Conservation (phyloP, 2,113 vertebrate species). For the Suncus etruscus region DNA sequence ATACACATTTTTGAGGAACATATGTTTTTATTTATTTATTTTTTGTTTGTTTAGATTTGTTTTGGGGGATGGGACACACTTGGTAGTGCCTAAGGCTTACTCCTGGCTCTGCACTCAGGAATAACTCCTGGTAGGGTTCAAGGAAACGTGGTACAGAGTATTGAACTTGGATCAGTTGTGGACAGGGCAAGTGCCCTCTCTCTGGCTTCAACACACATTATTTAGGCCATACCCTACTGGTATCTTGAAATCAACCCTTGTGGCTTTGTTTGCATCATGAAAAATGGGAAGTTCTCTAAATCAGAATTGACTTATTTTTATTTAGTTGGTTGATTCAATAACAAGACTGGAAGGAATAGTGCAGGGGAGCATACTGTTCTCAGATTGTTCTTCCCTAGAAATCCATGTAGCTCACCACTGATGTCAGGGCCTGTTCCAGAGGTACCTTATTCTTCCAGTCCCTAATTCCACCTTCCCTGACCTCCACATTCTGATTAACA, state of each 20-base stretch:
- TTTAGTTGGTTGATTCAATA: not conserved
- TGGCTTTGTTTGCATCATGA: not conserved
- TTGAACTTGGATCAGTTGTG: too few relatives aligned
- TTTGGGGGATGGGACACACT: too few relatives aligned
- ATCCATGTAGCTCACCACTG: too few relatives aligned
- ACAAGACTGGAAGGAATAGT: too few relatives aligned
- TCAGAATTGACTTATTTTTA: not conserved
- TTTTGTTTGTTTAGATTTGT: too few relatives aligned
- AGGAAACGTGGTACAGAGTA: too few relatives aligned
- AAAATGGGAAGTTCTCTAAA: not conserved
- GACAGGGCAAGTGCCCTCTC: too few relatives aligned
- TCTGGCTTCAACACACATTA: too few relatives aligned
- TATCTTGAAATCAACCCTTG: not conserved
- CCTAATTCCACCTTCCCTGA: not conserved
- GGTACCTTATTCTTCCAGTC: not conserved
- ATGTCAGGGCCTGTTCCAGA: not conserved
- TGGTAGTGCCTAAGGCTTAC: too few relatives aligned
- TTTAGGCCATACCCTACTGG: not conserved
- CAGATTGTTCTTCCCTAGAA: not conserved
- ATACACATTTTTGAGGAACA: not conserved
- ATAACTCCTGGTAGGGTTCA: too few relatives aligned
- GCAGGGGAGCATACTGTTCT: not conserved
- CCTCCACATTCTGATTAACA: not conserved
- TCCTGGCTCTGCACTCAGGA: too few relatives aligned
- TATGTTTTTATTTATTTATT: too few relatives aligned